Evolutionary conservation across 2,797 vertebrate genomes (phyloP).

Genomic region (Leptoclinus maculatus): DNA sequence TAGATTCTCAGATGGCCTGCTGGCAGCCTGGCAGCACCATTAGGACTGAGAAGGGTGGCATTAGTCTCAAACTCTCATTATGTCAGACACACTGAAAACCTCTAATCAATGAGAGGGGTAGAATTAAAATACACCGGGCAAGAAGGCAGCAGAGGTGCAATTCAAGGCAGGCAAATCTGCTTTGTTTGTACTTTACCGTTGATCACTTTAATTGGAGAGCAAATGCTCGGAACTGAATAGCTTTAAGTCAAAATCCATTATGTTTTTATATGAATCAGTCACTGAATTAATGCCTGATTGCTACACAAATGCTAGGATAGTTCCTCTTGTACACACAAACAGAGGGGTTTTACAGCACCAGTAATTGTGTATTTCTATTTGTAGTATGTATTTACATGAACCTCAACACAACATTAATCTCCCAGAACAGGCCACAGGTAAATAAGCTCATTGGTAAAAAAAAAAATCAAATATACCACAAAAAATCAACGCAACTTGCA

Average conservation of each 20-base stretch:
- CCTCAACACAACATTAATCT: not conserved
- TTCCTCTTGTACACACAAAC: not conserved
- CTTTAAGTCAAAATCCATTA: not conserved
- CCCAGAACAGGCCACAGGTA: not conserved
- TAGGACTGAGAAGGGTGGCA: constrained; percentile 73
- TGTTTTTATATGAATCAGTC: not conserved
- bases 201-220: constrained; percentile 42
- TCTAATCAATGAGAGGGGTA: constrained; percentile 76
- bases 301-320: not conserved
- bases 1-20: constrained; percentile 68
- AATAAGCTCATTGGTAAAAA: not conserved
- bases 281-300: not conserved
- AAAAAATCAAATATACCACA: not conserved
- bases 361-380: not conserved
- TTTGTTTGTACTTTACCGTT: constrained; percentile 29
- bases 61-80: constrained; percentile 79
- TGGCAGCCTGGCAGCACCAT: constrained; percentile 74
- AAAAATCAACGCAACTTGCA: not conserved
- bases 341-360: not conserved
- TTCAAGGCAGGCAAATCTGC: constrained; percentile 25
- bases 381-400: not conserved
- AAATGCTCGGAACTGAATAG: constrained; percentile 3
- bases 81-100: constrained; percentile 77
- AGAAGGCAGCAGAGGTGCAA: constrained; percentile 48
- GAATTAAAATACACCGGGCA: constrained; percentile 56